These are phyloP conservation scores for Drosophila ochracea DNA, from an alignment of 2,888 invertebrate genomes.

Conservation along the genomic window DNA sequence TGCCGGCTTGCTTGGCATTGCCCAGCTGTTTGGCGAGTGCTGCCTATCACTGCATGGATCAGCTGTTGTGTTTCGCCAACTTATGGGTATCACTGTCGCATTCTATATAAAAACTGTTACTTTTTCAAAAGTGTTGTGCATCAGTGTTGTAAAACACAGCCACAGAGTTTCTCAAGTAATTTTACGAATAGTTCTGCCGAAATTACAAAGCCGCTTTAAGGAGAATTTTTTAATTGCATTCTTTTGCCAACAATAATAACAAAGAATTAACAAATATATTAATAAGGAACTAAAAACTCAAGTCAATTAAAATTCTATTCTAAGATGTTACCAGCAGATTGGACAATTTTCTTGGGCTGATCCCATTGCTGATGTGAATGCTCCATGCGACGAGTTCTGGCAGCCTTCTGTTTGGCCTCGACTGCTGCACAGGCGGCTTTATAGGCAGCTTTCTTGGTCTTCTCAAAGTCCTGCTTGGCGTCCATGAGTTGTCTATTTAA, in stretches of 20 bases:
- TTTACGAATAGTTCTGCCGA: not conserved
- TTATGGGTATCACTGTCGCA: constrained; percentile 8
- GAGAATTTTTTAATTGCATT: not conserved
- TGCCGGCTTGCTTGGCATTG: constrained; percentile 29
- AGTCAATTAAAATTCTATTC: not conserved
- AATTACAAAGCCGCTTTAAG: not conserved
- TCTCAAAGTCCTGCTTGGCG: constrained; percentile 88
- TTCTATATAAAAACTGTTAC: not conserved
- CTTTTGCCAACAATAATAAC: not conserved
- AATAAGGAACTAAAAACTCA: not conserved
- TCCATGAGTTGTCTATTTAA: constrained; percentile 88
- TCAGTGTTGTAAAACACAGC: not conserved
- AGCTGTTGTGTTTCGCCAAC: constrained; percentile 16
- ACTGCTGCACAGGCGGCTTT: constrained; percentile 89
- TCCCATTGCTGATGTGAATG: constrained; percentile 1
- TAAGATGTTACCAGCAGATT: not conserved
- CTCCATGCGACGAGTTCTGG: constrained; percentile 38
- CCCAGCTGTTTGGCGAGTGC: constrained; percentile 49
- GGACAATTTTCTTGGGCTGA: not conserved
- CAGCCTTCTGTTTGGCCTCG: constrained; percentile 87
- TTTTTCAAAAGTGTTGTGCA: not conserved
- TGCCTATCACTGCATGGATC: constrained; percentile 8
- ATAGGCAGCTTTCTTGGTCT: constrained; percentile 89
- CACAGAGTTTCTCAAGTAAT: not conserved
- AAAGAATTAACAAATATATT: not conserved